These are phyloP conservation scores for Smithornis capensis DNA, from an alignment of 2,113 vertebrate species.

Conservation along the genomic window DNA sequence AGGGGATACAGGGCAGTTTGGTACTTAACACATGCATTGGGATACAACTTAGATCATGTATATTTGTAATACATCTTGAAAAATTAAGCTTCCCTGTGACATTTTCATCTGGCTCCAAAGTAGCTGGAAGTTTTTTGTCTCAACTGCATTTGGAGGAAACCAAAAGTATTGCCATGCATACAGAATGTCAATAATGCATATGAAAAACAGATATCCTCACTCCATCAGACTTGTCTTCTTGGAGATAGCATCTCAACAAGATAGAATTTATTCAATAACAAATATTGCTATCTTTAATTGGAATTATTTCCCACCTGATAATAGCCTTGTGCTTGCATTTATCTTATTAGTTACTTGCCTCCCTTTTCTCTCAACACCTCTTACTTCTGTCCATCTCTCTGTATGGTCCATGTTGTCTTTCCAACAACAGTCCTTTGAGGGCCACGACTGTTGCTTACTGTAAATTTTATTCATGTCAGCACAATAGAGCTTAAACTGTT, in stretches of 20 bases:
- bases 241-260: not conserved
- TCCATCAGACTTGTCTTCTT: not conserved
- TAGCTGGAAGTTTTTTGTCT: not conserved
- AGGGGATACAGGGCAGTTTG: not conserved
- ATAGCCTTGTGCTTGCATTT: not conserved
- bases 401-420: fast-evolving
- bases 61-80: not conserved
- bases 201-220: not conserved
- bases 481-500: not conserved
- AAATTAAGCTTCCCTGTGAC: not conserved
- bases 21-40: not conserved
- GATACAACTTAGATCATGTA: not conserved
- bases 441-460: not conserved
- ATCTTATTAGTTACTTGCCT: not conserved
- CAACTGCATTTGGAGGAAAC: not conserved
- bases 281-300: not conserved
- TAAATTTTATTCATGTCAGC: not conserved
- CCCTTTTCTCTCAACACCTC: not conserved
- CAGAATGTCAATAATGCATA: fast-evolving
- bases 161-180: not conserved
- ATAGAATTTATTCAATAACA: too few species aligned
- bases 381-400: not conserved
- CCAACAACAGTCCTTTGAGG: not conserved
- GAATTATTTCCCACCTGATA: not conserved
- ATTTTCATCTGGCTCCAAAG: not conserved